These are phyloP conservation scores for Ceyx melanurus DNA, from an alignment of 2,113 vertebrate genomes.

Conservation along the genomic window DNA sequence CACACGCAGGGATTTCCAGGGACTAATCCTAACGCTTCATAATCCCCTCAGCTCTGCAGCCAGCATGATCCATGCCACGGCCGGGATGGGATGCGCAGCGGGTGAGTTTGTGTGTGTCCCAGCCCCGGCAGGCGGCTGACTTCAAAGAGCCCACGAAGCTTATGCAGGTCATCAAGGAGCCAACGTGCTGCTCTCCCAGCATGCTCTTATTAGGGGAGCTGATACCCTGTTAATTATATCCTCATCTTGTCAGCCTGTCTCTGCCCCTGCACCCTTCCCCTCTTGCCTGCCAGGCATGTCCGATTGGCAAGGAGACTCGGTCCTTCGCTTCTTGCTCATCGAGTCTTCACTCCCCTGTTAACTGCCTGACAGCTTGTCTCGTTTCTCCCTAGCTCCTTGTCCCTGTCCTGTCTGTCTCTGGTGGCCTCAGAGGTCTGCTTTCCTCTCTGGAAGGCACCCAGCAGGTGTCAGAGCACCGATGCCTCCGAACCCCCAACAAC, in stretches of 20 bases:
- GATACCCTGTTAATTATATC: background rate
- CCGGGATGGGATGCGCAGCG: fast-evolving
- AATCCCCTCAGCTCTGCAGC: background rate
- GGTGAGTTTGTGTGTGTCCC: background rate
- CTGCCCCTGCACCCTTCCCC: background rate
- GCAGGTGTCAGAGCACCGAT: background rate
- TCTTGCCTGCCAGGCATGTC: background rate
- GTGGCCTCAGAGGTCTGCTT: background rate
- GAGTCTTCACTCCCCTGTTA: background rate
- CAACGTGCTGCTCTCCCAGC: background rate
- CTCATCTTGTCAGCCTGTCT: background rate
- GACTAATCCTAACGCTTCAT: background rate
- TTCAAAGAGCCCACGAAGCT: background rate
- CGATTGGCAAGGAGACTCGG: fast-evolving
- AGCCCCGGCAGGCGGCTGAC: background rate
- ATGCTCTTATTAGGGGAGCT: background rate
- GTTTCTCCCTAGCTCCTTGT: background rate
- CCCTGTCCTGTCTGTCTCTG: background rate
- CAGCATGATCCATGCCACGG: background rate
- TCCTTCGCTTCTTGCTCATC: background rate
- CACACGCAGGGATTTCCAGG: background rate
- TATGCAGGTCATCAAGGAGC: background rate
- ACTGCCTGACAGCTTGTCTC: background rate
- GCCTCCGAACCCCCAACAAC: background rate
- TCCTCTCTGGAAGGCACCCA: background rate